Conservation (phyloP, 1,140 invertebrate genomes). For the Ceratoteleas bidentatus region DNA sequence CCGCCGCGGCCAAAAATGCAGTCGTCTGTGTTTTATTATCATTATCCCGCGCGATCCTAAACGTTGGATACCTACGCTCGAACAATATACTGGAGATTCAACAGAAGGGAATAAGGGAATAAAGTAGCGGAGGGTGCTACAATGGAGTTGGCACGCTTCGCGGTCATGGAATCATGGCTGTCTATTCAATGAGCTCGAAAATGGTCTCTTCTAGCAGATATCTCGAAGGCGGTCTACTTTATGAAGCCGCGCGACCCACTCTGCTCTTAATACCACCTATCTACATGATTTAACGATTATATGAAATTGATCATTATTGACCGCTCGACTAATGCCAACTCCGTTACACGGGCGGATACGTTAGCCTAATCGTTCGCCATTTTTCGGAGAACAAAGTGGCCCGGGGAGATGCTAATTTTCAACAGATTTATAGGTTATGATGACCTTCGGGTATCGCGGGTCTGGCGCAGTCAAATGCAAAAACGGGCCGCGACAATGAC, state of each 20-base stretch:
- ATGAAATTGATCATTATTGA: conserved; percentile 65
- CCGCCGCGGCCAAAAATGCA: conserved; percentile 42
- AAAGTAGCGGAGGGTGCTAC: conserved; percentile 77
- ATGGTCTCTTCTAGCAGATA: conserved; percentile 80
- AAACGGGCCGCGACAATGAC: conserved; percentile 40
- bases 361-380: conserved; percentile 18
- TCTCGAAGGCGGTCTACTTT: conserved; percentile 76
- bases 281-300: conserved; percentile 71
- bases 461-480: conserved; percentile 28
- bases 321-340: conserved; percentile 54
- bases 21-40: conserved; percentile 67
- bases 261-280: conserved; percentile 74
- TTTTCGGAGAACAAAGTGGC: conserved; percentile 17
- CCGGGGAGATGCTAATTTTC: conserved; percentile 16
- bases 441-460: conserved; percentile 14
- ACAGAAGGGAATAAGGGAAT: conserved; percentile 76
- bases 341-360: conserved; percentile 6
- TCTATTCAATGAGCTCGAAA: conserved; percentile 82
- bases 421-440: conserved; percentile 27
- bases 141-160: conserved; percentile 81
- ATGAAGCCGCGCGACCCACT: conserved; percentile 76
- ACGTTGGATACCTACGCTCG: conserved; percentile 65
- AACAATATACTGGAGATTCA: conserved; percentile 74
- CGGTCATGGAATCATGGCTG: conserved; percentile 81
- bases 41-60: conserved; percentile 68